Base-by-base conservation (phyloP, 2,888 invertebrate genomes). In the Orthosia cruda region DNA sequence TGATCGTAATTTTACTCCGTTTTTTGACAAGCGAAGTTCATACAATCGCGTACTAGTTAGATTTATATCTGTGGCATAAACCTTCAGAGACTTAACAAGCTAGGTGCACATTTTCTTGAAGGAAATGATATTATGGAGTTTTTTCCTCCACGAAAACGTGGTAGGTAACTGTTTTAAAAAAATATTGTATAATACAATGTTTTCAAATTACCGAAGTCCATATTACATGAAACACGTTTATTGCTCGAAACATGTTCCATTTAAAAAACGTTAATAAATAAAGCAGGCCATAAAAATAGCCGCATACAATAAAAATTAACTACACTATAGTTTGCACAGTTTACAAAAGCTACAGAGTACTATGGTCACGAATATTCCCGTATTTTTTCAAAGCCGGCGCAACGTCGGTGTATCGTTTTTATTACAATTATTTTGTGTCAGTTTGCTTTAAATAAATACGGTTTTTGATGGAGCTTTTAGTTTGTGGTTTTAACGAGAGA, bases 401-500 rank as follows among this genome's bases (percentile, higher is more conserved):
- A 52, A 80, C 57, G 32, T 50, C 32, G n/a, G 4, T 55, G 55
- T 71, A 26, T 52, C 59, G 57, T 49, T 75, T 83, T 80, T 84
- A 72, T 73, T 50, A 59, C 64, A 70, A 68, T 58, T 76, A 84
- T 86, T 83, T 64, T 74, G 40, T 63, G 9, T 45, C 16, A 57
- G 58, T 61, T 74, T 62, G 50, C 0, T 72, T 72, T 64, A 58
- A 67, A 59, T 20, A 80, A 80, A 84, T 71, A 84, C 55, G n/a
- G 64, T 71, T 67, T 72, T 74, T 67, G 50, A 70, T 70, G 23
- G 59, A 57, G 58, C 49, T 66, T 54, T 65, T 54, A 59, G 64
- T 73, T 86, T 73, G 83, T 72, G 50, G 54, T 74, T 83, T 72
- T 73, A 71, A 69, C 59, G 18, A 67, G 61, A 23, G 50, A 59